Evolutionary conservation across 2,888 invertebrate genomes (phyloP).

Genomic region (Aleiodes leptofemur): DNA sequence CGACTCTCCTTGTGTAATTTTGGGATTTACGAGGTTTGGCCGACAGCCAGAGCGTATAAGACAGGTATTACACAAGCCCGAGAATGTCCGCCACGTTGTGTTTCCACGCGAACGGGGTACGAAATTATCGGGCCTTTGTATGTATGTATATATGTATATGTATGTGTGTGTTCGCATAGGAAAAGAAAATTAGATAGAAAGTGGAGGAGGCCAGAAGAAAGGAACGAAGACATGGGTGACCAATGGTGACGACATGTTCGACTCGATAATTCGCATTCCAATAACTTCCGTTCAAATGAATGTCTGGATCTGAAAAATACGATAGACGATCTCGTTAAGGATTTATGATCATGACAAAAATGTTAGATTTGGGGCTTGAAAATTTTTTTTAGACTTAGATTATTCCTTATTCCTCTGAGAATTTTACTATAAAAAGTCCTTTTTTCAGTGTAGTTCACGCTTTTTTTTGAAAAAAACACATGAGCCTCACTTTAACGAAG

Average conservation of each 20-base stretch:
- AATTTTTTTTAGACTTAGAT: too few species aligned
- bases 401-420: too few species aligned
- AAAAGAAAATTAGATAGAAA: neutral
- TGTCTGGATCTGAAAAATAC: neutral
- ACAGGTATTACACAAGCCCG: conserved; percentile 51
- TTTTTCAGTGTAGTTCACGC: too few species aligned
- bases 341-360: too few species aligned
- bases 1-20: conserved; percentile 64
- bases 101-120: conserved; percentile 50
- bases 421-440: too few species aligned
- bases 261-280: neutral
- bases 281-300: neutral
- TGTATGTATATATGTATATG: too few species aligned
- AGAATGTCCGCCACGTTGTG: conserved; percentile 51
- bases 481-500: too few species aligned
- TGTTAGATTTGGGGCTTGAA: too few species aligned
- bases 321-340: too few species aligned
- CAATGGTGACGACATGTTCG: neutral
- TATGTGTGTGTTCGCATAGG: neutral
- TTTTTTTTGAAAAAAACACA: too few species aligned
- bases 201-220: too few species aligned
- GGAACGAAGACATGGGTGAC: too few species aligned
- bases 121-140: conserved; percentile 45
- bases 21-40: conserved; percentile 66
- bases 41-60: conserved; percentile 61